phyloP scores from a whole-genome alignment of 2,888 invertebrate genomes.

The Tholera decimalis region DNA sequence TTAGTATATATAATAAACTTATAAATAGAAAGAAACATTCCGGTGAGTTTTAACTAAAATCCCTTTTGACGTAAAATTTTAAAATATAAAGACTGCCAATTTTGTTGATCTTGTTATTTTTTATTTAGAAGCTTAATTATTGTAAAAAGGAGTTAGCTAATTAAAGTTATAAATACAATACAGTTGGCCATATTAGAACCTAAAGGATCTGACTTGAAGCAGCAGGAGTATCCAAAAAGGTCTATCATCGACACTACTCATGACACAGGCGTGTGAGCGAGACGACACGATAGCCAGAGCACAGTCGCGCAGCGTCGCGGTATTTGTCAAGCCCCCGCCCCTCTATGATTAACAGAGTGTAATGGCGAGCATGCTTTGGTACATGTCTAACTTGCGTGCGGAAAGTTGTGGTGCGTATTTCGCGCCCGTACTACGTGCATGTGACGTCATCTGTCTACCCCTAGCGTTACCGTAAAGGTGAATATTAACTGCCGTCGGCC shows the following conservation, averaged over 20 bases:
- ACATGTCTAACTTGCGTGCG: slow-evolving; percentile 83
- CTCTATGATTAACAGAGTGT: slow-evolving; percentile 82
- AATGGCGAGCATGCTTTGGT: slow-evolving; percentile 87
- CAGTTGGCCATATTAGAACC: too few relatives aligned
- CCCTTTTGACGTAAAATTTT: background rate
- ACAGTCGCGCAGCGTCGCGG: slow-evolving; percentile 66
- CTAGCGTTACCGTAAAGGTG: slow-evolving; percentile 29
- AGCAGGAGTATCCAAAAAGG: background rate
- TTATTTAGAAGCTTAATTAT: background rate
- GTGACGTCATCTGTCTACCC: slow-evolving; percentile 25
- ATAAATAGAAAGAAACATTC: background rate
- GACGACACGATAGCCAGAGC: slow-evolving; percentile 61
- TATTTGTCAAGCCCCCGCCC: slow-evolving; percentile 69
- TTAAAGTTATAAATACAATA: too few relatives aligned
- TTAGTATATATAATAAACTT: background rate
- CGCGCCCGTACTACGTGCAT: slow-evolving; percentile 25
- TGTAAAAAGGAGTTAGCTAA: background rate
- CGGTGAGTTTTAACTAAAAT: background rate
- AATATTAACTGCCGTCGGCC: slow-evolving; percentile 31
- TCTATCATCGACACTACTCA: slow-evolving; percentile 20
- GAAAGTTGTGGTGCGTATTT: slow-evolving; percentile 56
- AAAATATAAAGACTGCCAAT: background rate
- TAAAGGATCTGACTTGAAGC: background rate
- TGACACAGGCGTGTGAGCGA: slow-evolving; percentile 64
- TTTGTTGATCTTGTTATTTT: background rate